A percentile compares a stretch with the other conserved stretches of the same genome.
These are phyloP conservation scores for Bungarus multicinctus DNA, from an alignment of 2,113 vertebrate species.

Conservation along the genomic window DNA sequence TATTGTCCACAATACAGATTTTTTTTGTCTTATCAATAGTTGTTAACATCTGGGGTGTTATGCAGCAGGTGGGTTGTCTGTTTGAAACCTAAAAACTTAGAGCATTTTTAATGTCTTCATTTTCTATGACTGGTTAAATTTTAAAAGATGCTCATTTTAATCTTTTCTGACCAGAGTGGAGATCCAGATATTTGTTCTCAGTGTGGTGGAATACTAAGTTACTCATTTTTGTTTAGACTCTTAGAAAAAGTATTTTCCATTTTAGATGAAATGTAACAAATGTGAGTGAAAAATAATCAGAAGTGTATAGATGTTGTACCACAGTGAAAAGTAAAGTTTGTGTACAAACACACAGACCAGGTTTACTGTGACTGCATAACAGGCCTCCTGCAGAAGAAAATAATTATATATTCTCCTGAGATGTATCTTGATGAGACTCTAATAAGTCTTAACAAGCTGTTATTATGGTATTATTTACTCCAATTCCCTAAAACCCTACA, in stretches of 20 bases:
- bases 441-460: not conserved
- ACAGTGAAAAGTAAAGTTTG: not conserved
- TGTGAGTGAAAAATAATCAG: not conserved
- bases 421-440: not conserved
- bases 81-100: too few species aligned
- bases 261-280: not conserved
- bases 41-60: not conserved
- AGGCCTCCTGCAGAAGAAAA: not conserved
- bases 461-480: not conserved
- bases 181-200: not conserved
- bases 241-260: not conserved
- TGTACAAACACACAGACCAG: not conserved
- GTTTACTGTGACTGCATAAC: not conserved
- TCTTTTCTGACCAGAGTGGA: not conserved
- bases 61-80: not conserved
- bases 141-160: not conserved
- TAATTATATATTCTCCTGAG: not conserved
- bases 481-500: not conserved
- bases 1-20: not conserved
- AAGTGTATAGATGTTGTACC: not conserved
- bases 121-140: not conserved
- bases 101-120: too few species aligned
- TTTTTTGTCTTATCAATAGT: not conserved
- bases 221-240: not conserved
- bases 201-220: not conserved